Base-by-base conservation (phyloP, 1,140 invertebrate species). In the Notospermus geniculatus region DNA sequence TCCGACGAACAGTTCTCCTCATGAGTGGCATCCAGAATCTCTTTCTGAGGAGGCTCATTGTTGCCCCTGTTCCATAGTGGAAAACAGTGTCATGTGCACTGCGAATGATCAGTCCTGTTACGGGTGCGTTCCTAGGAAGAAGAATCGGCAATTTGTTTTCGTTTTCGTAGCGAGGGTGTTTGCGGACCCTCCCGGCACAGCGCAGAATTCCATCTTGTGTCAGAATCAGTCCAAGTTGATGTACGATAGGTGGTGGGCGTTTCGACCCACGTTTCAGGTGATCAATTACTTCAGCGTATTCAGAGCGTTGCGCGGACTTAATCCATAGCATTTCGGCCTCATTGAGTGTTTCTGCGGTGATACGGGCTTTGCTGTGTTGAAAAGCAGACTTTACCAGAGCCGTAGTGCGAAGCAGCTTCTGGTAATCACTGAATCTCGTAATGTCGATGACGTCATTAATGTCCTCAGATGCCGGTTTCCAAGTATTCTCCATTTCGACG, bases 31-130 rank as follows among this genome's bases (percentile, higher is more conserved):
- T 50, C 46, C 46, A 50, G n/a, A 23, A 50, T 50, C n/a, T n/a
- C n/a, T 5, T 50, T n/a, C 46, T 50, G 9, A 50, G 4, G 4
- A 7, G n/a, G 5, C 4, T n/a, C n/a, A 50, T 50, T n/a, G 46
- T 50, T 27, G 25, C 25, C n/a, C 46, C 46, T 4, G 25, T n/a
- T 5, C 46, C 46, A 27, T 50, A 50, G n/a, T 50, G 46, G 4
- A 7, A 7, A 7, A 50, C 46, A 50, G n/a, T 50, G 4, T n/a
- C n/a, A 27, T 50, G 46, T 50, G n/a, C 19, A 23, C n/a, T n/a
- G n/a, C 4, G n/a, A 23, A 50, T 50, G 46, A 50, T 50, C 19
- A 50, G 46, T 50, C n/a, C 46, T 5, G 46, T 50, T 5, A 50
- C 5, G 9, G 4, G n/a, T 5, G 46, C 4, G 25, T 50, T 23